These are phyloP conservation scores for Hipposideros larvatus DNA, from an alignment of 2,797 vertebrate genomes.

Conservation along the genomic window DNA sequence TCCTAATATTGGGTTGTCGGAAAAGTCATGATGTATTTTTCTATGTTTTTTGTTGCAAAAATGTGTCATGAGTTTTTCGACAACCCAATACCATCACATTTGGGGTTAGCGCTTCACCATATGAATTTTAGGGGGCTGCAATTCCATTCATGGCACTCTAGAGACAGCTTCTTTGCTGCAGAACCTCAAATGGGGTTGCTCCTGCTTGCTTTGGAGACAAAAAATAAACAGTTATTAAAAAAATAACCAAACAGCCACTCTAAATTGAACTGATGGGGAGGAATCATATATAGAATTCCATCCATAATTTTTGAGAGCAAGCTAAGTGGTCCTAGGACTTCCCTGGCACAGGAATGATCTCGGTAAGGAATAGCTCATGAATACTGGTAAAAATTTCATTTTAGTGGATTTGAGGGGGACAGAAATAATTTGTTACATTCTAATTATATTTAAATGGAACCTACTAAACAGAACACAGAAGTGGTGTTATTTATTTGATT, in stretches of 20 bases:
- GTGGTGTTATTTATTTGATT: conserved; percentile 40
- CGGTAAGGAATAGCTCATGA: neutral
- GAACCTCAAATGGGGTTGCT: neutral
- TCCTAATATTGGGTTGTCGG: too few species aligned
- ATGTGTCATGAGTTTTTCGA: too few species aligned
- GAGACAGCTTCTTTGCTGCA: neutral
- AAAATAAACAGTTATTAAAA: neutral
- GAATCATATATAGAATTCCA: neutral
- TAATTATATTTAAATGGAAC: conserved; percentile 35
- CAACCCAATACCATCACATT: neutral
- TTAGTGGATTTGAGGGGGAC: neutral
- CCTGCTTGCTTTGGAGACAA: neutral
- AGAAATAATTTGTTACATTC: neutral
- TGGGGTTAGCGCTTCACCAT: neutral
- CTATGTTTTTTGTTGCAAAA: too few species aligned
- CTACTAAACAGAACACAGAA: neutral
- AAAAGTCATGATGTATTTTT: too few species aligned
- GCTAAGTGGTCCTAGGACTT: neutral
- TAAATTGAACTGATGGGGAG: neutral
- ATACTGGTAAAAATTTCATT: neutral
- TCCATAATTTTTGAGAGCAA: neutral
- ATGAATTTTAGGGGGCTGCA: neutral
- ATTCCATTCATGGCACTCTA: rapidly evolving
- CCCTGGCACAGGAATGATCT: neutral
- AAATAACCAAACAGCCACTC: neutral